Evolutionary conservation across 2,797 vertebrate species (phyloP).

Genomic region (Scolopax bukidnonensis): DNA sequence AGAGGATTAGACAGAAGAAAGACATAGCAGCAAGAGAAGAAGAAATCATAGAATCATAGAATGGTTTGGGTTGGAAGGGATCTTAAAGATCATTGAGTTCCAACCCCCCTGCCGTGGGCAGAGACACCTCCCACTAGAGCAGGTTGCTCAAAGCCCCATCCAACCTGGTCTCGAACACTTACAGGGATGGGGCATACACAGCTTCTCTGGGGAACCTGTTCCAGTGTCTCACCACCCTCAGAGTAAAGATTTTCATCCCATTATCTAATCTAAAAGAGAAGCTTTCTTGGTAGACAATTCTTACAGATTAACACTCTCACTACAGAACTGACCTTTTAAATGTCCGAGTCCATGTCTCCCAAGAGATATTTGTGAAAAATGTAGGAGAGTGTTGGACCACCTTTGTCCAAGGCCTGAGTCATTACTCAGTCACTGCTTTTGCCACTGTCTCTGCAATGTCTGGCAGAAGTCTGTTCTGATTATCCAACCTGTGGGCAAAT

Average conservation of each 20-base stretch:
- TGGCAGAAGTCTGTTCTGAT: background rate
- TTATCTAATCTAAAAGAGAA: background rate
- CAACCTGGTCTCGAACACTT: background rate
- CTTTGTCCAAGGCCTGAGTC: background rate
- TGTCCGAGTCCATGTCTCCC: background rate
- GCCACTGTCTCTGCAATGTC: background rate
- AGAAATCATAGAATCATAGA: background rate
- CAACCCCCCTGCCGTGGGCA: background rate
- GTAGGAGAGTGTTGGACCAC: background rate
- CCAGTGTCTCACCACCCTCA: background rate
- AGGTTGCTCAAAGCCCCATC: background rate
- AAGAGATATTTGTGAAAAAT: background rate
- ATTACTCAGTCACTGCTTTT: background rate
- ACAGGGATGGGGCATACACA: background rate
- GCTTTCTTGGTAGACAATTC: background rate
- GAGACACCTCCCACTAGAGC: background rate
- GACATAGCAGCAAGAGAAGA: background rate
- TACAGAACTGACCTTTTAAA: background rate
- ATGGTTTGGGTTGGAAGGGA: background rate
- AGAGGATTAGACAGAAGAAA: background rate
- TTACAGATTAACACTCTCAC: background rate
- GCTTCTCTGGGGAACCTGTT: background rate
- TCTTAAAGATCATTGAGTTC: background rate
- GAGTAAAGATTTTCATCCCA: background rate
- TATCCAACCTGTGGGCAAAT: background rate